A percentile compares a stretch with the other conserved stretches of the same genome.
Conservation (phyloP, 2,888 invertebrate genomes). For the Pandemis heparana region DNA sequence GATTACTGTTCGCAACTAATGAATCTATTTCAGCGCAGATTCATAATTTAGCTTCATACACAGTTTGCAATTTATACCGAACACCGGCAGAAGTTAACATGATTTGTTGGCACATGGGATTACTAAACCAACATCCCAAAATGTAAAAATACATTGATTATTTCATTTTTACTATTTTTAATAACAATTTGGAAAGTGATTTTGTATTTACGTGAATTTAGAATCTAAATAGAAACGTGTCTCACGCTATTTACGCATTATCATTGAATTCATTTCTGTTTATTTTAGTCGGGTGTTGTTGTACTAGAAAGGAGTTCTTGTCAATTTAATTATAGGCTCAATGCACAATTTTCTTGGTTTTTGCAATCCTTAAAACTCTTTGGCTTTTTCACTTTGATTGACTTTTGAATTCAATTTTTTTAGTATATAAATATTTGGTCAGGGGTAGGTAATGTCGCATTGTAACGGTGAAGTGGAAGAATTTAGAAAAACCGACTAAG, state of each 20-base stretch:
- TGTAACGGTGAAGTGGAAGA: too few species aligned
- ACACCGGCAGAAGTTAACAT: neutral
- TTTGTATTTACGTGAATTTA: neutral
- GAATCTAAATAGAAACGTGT: neutral
- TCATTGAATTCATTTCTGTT: neutral
- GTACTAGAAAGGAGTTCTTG: neutral
- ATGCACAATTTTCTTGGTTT: neutral
- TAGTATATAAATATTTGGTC: too few species aligned
- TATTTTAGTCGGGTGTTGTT: neutral
- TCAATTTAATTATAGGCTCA: neutral
- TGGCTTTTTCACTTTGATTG: too few species aligned
- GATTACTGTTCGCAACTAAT: conserved; percentile 34
- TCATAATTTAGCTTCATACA: conserved; percentile 24
- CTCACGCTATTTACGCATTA: conserved; percentile 1
- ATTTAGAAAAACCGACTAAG: too few species aligned
- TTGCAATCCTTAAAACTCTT: too few species aligned
- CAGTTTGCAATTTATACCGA: neutral
- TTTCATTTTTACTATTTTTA: neutral
- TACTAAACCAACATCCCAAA: neutral
- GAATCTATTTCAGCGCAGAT: conserved; percentile 36
- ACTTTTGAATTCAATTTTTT: too few species aligned
- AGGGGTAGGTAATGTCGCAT: too few species aligned
- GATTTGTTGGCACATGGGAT: neutral
- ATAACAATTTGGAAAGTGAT: neutral
- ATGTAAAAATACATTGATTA: neutral